A percentile compares a stretch with the other conserved stretches of the same genome.
These are phyloP conservation scores for Alosa sapidissima DNA, from an alignment of 2,797 vertebrate species.

Conservation along the genomic window DNA sequence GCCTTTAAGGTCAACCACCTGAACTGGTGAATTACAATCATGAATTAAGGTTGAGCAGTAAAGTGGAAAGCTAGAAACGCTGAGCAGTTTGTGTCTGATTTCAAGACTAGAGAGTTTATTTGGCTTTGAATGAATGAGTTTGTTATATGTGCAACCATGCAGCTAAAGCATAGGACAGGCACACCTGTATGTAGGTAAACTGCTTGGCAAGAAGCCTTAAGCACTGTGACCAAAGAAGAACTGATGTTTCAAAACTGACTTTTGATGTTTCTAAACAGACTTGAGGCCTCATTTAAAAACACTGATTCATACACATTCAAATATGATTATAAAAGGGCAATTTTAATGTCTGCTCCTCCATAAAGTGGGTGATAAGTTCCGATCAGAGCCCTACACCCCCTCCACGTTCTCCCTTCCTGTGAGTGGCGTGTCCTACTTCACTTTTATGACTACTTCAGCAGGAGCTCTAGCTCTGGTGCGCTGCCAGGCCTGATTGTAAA, in stretches of 20 bases:
- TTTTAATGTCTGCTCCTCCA: not conserved
- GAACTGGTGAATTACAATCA: not conserved
- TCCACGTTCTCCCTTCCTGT: not conserved
- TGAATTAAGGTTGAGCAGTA: not conserved
- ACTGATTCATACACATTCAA: not conserved
- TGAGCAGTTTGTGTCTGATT: not conserved
- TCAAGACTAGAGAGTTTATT: not conserved
- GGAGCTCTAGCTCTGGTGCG: not conserved
- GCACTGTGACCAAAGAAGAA: not conserved
- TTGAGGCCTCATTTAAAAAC: too few relatives aligned
- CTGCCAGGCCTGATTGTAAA: not conserved
- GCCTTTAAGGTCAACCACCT: not conserved
- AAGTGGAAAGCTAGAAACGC: not conserved
- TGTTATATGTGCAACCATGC: not conserved
- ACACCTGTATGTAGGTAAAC: not conserved
- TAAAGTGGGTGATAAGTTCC: not conserved
- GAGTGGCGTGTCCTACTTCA: not conserved
- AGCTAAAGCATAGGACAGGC: not conserved
- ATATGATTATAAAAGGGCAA: not conserved
- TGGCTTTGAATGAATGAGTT: too few relatives aligned
- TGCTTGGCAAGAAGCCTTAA: too few relatives aligned
- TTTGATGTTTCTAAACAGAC: not conserved
- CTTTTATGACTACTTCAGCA: not conserved
- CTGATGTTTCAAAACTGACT: not conserved
- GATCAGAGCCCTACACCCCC: not conserved